Base-by-base conservation (phyloP, 2,113 vertebrate species). In the Chrysochloris asiatica region DNA sequence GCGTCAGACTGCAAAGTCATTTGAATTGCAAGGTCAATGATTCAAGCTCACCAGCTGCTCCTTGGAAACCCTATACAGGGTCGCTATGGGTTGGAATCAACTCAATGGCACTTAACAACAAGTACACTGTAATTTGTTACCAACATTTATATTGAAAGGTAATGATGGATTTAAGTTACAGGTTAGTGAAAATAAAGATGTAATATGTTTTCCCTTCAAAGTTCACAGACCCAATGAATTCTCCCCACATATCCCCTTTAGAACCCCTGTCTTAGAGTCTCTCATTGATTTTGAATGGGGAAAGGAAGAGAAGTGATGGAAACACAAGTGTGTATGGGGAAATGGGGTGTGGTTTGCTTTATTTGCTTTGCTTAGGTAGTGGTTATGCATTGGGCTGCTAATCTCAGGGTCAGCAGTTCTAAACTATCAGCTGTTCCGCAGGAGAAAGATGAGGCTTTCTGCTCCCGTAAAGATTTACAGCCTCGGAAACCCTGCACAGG, bases 161-260 rank as follows among this genome's bases (percentile, higher is more conserved):
- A 83, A 95, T 75, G 36, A 83, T n/a, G 11, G 48, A 26, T 52
- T 93, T 71, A 48, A 94, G 43, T 67, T 65, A 75, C 17, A 33
- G 30, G 30, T 75, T 61, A 75, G 30, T 69, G 36, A 86, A 76
- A 83, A 59, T 59, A 80, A 81, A 24, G 54, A 17, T 91, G 6
- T 45, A 38, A 89, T 80, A 59, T 83, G 12, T 73, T 85, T 89
- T 75, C 26, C 71, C 69, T 85, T 75, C 88, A 65, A 56, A 76
- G 71, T 76, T 77, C 80, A 85, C 24, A 71, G 16, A 78, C 26
- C 17, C 26, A 72, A 54, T 36, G 38, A 88, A 63, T 86, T 56
- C 56, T 36, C 26, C 26, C 43, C 48, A 54, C n/a, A n/a, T n/a
- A n/a, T n/a, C 19, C 1, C 0, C 0, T 11, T 71, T 54, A 59